Percentiles rank a stretch among this genome's conserved stretches.
These are phyloP conservation scores for Drosophila pectinifera DNA, from an alignment of 1,140 invertebrate genomes.

Conservation along the genomic window DNA sequence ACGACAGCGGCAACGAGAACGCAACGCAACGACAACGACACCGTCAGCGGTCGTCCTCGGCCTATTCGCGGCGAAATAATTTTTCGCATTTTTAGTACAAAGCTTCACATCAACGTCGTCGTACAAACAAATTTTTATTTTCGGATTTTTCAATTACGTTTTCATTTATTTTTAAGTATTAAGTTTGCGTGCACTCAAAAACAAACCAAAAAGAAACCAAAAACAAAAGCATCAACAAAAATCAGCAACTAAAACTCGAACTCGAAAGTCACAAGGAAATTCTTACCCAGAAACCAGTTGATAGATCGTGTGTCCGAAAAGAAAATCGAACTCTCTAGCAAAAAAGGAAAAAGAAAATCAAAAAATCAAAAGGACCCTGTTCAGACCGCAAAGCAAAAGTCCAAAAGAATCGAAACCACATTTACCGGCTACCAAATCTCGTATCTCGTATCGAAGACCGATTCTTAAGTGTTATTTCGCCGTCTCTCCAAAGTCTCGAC, in stretches of 20 bases:
- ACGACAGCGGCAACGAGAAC: constrained; percentile 35
- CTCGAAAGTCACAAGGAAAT: constrained; percentile 48
- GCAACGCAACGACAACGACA: constrained; percentile 57
- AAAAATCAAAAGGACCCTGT: constrained; percentile 21
- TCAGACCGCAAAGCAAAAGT: constrained; percentile 41
- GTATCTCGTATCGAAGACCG: constrained; percentile 31
- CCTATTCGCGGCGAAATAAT: constrained; percentile 85
- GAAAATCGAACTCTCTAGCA: constrained; percentile 49
- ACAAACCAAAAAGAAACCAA: constrained; percentile 53
- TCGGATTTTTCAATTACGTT: constrained; percentile 85
- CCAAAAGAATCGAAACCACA: constrained; percentile 46
- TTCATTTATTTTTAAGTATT: constrained; percentile 84
- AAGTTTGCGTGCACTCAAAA: constrained; percentile 82
- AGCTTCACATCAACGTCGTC: constrained; percentile 85
- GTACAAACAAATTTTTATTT: constrained; percentile 85
- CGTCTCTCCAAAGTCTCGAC: constrained; percentile 60
- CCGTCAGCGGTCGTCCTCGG: constrained; percentile 72
- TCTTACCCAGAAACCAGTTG: constrained; percentile 48
- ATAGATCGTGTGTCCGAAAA: constrained; percentile 51
- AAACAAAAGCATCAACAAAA: constrained; percentile 60
- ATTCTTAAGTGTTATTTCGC: constrained; percentile 69
- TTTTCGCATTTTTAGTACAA: constrained; percentile 85
- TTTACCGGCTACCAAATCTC: constrained; percentile 54
- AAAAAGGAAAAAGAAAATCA: constrained; percentile 15
- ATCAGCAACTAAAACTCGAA: constrained; percentile 65